A percentile compares a stretch with the other conserved stretches of the same genome.
Evolutionary conservation across 2,888 invertebrate genomes (phyloP).

Genomic region (Eumerus sabulonum): DNA sequence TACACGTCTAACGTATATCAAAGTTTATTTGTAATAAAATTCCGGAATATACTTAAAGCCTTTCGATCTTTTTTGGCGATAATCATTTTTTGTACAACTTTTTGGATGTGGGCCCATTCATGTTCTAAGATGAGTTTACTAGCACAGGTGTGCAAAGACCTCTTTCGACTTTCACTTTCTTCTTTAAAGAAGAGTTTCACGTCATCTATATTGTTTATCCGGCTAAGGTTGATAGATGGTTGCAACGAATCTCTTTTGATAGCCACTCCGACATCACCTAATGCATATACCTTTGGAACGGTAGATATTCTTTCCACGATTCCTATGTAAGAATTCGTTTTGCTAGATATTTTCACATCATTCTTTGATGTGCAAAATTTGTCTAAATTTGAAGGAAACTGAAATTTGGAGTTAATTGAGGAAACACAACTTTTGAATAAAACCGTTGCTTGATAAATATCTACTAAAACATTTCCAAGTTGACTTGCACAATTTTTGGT

Average conservation of each 20-base stretch:
- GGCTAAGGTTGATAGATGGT: constrained; percentile 65
- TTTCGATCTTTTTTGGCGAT: constrained; percentile 71
- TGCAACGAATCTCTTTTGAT: constrained; percentile 59
- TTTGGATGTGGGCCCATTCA: constrained; percentile 75
- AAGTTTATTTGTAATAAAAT: constrained; percentile 75
- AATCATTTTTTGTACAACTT: constrained; percentile 73
- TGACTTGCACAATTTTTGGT: constrained; percentile 71
- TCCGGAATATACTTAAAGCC: constrained; percentile 74
- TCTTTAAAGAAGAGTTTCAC: constrained; percentile 73
- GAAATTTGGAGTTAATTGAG: constrained; percentile 66
- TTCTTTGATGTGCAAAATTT: background rate
- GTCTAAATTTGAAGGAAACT: constrained; percentile 70
- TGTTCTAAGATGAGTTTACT: constrained; percentile 73
- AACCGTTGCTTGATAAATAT: constrained; percentile 71
- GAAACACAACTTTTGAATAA: constrained; percentile 71
- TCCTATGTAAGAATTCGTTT: too few species aligned
- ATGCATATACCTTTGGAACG: too few species aligned
- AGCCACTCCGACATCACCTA: constrained; percentile 55
- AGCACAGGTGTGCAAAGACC: constrained; percentile 66
- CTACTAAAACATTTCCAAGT: constrained; percentile 70
- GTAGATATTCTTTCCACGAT: too few species aligned
- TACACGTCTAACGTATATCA: constrained; percentile 60
- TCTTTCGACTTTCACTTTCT: constrained; percentile 72
- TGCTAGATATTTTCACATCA: too few species aligned
- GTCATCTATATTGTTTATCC: constrained; percentile 72